Percentiles rank a stretch among this genome's conserved stretches.
These are phyloP conservation scores for Cydia strobilella DNA, from an alignment of 1,140 invertebrate species.

Conservation along the genomic window DNA sequence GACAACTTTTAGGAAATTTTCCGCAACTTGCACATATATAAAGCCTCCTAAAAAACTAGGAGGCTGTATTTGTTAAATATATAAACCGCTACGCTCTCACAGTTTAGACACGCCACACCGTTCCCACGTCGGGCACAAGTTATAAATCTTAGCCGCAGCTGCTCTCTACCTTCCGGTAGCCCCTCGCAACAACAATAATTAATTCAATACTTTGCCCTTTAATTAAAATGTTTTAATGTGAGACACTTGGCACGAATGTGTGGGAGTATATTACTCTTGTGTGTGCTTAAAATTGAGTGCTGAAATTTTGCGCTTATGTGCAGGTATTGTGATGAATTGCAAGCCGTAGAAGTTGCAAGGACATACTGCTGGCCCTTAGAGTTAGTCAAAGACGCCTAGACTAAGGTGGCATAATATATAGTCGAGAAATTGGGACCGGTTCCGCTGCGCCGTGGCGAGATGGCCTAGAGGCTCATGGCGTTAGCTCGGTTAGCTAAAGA, in stretches of 20 bases:
- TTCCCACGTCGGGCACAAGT: constrained; percentile 17
- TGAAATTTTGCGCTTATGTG: background rate
- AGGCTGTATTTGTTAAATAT: no score
- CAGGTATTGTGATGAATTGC: background rate
- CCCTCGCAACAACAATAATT: constrained; percentile 33
- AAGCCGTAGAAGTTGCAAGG: no score
- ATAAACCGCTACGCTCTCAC: background rate
- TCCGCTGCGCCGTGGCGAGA: no score
- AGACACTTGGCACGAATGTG: constrained; percentile 11
- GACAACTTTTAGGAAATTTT: no score
- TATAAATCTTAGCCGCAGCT: constrained; percentile 34
- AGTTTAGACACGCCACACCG: background rate
- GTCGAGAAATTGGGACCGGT: no score
- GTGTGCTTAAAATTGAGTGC: background rate
- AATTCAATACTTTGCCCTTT: constrained; percentile 34
- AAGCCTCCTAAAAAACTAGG: no score
- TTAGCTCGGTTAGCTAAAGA: no score
- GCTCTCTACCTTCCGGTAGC: constrained; percentile 25
- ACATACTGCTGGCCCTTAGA: no score
- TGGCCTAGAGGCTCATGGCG: no score
- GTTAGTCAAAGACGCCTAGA: no score
- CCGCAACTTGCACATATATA: no score
- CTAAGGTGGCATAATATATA: no score
- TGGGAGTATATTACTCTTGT: background rate
- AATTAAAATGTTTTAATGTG: constrained; percentile 34